Percentiles rank a stretch among this genome's conserved stretches.
phyloP scores from a whole-genome alignment of 2,888 invertebrate genomes.

The Helleia helle region DNA sequence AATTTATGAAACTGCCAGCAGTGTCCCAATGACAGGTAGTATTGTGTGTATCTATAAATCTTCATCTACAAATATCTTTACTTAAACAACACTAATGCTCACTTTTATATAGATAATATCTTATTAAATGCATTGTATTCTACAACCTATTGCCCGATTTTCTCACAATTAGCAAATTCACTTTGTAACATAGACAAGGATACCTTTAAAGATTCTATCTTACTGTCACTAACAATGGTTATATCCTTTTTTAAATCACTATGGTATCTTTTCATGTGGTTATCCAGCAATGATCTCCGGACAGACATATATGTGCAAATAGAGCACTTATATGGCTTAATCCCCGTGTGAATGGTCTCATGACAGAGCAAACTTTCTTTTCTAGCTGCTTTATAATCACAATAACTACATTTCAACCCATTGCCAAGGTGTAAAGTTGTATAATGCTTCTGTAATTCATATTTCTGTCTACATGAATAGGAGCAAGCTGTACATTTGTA shows the following conservation, averaged over 20 bases:
- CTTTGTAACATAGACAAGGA: conserved; percentile 10
- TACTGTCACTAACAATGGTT: conserved; percentile 30
- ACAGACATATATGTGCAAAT: conserved; percentile 39
- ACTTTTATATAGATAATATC: too few species aligned
- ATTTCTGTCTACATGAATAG: conserved; percentile 39
- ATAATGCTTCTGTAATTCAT: conserved; percentile 43
- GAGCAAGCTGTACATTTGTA: conserved; percentile 38
- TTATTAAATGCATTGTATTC: neutral
- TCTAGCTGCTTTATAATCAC: conserved; percentile 36
- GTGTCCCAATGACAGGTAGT: too few species aligned
- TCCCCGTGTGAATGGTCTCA: conserved; percentile 41
- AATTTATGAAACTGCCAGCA: too few species aligned
- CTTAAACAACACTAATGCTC: too few species aligned
- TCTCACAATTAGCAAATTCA: neutral
- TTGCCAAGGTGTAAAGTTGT: conserved; percentile 36
- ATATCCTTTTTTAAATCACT: conserved; percentile 26
- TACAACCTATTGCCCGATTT: neutral
- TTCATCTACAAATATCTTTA: too few species aligned
- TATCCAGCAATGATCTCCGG: conserved; percentile 32
- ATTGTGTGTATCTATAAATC: too few species aligned
- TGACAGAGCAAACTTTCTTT: conserved; percentile 41
- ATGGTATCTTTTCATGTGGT: conserved; percentile 37
- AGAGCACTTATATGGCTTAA: conserved; percentile 42
- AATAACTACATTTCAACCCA: conserved; percentile 39
- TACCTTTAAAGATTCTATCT: conserved; percentile 35